phyloP scores from a whole-genome alignment of 2,797 vertebrate genomes.

The Novumbra hubbsi region DNA sequence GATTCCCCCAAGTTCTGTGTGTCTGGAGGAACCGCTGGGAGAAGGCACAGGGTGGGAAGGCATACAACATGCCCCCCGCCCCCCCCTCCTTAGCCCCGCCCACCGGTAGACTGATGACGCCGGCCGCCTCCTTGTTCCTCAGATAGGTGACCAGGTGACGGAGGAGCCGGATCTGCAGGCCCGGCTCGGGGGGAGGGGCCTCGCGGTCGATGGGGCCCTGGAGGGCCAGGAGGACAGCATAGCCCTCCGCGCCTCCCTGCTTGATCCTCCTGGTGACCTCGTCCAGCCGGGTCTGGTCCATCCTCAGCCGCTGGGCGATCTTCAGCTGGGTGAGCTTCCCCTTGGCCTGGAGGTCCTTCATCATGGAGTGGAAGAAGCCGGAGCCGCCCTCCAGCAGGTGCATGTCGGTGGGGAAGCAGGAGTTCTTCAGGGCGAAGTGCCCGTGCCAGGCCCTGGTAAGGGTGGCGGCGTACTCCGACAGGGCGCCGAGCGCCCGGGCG shows the following conservation, averaged over 20 bases:
- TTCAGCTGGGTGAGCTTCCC: constrained; percentile 87
- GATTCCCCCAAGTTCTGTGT: constrained; percentile 87
- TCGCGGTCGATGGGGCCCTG: constrained; percentile 82
- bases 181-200: constrained; percentile 80
- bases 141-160: constrained; percentile 98
- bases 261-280: constrained; percentile 93
- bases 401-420: constrained; percentile 95
- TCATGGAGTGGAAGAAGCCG: constrained; percentile 80
- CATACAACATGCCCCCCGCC: constrained; percentile 91
- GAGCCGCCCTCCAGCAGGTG: constrained; percentile 92
- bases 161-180: constrained; percentile 91
- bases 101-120: constrained; percentile 92
- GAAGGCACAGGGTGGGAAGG: constrained; percentile 96
- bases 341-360: constrained; percentile 80
- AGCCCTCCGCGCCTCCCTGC: constrained; percentile 88
- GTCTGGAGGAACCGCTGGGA: constrained; percentile 94
- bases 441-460: constrained; percentile 90
- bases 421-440: constrained; percentile 95
- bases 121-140: constrained; percentile 97
- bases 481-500: constrained; percentile 72
- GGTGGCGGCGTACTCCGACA: constrained; percentile 86
- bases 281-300: constrained; percentile 95
- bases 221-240: constrained; percentile 89
- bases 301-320: constrained; percentile 94
- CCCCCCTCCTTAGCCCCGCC: constrained; percentile 87